Percentiles rank a stretch among this genome's conserved stretches.
phyloP scores from a whole-genome alignment of 2,113 vertebrate species.

The Boleophthalmus pectinirostris region DNA sequence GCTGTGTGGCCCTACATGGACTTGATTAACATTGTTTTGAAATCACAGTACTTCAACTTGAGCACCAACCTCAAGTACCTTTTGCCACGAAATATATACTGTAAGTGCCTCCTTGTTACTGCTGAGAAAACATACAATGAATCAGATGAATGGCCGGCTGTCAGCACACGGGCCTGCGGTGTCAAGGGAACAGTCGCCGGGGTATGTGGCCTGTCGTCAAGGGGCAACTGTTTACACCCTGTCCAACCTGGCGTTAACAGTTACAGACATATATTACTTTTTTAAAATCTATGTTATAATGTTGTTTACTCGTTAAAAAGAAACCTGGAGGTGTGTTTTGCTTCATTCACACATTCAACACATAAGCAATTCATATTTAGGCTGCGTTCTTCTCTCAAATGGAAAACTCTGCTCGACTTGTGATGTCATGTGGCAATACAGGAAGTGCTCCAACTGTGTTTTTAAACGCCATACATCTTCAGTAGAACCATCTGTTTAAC shows the following conservation, averaged over 20 bases:
- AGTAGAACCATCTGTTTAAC: too few relatives aligned
- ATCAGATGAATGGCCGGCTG: constrained; percentile 51
- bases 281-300: too few relatives aligned
- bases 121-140: constrained; percentile 15
- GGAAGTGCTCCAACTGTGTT: too few relatives aligned
- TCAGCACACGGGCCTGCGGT: constrained; percentile 40
- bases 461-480: too few relatives aligned
- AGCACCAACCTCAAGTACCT: neutral
- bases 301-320: too few relatives aligned
- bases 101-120: neutral
- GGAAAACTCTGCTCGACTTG: too few relatives aligned
- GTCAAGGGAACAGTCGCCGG: constrained; percentile 62
- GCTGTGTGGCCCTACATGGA: neutral
- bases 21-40: neutral
- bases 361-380: too few relatives aligned
- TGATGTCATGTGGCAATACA: too few relatives aligned
- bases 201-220: constrained; percentile 34
- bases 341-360: too few relatives aligned
- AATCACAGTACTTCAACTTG: neutral
- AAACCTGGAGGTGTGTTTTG: too few relatives aligned
- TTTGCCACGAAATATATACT: neutral
- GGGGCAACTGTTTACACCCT: constrained; percentile 42
- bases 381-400: too few relatives aligned
- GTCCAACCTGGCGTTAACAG: constrained; percentile 52
- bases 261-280: constrained; percentile 14